Percentiles rank a stretch among this genome's conserved stretches.
Conservation (phyloP, 2,113 vertebrate species). For the Chlorodrepanis virens region DNA sequence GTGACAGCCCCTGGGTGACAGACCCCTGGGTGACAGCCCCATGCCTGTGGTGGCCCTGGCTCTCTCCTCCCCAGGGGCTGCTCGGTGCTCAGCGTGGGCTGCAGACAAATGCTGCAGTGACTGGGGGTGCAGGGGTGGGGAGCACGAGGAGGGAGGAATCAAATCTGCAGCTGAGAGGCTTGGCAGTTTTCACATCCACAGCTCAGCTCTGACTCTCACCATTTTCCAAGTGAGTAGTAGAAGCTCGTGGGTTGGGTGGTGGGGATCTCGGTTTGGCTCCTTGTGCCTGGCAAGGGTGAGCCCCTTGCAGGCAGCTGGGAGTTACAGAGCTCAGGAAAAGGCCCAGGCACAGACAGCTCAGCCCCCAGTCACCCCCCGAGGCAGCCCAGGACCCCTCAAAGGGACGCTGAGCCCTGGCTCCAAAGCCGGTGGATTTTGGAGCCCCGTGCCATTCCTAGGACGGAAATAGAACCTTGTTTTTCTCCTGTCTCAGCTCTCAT, state of each 20-base stretch:
- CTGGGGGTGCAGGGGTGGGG: not conserved
- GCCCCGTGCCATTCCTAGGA: not conserved
- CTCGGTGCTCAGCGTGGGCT: not conserved
- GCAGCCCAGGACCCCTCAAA: not conserved
- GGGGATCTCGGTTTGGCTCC: not conserved
- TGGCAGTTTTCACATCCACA: not conserved
- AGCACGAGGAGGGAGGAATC: not conserved
- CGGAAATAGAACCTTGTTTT: not conserved
- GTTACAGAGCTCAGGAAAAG: not conserved
- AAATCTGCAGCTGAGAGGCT: not conserved
- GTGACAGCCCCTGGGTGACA: not conserved
- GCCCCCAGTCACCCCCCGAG: too few relatives aligned
- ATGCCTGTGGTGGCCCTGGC: not conserved
- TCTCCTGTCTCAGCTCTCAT: not conserved
- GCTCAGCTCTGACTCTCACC: not conserved
- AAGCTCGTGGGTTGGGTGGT: fast-evolving
- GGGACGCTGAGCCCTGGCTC: not conserved
- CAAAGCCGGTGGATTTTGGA: not conserved
- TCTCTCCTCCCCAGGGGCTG: not conserved
- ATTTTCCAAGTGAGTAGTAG: not conserved
- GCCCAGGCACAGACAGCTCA: not conserved
- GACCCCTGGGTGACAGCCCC: not conserved
- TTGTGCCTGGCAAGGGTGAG: fast-evolving
- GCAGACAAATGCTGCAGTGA: not conserved
- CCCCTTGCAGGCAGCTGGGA: not conserved